These are phyloP conservation scores for Microctonus hyperodae DNA, from an alignment of 2,888 invertebrate genomes.

Conservation along the genomic window DNA sequence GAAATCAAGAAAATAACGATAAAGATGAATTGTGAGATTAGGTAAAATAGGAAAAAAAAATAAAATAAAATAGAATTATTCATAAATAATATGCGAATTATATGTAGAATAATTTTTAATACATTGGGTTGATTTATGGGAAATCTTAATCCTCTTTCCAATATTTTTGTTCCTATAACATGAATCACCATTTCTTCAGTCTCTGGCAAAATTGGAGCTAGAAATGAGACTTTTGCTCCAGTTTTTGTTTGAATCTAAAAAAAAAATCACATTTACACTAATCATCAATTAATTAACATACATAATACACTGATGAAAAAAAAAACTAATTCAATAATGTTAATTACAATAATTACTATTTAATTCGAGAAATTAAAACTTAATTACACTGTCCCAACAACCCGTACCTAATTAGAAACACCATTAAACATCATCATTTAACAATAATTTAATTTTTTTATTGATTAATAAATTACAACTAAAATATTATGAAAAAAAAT, in stretches of 20 bases:
- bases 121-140: slow-evolving; percentile 60
- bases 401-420: too few relatives aligned
- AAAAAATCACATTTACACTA: slow-evolving; percentile 20
- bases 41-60: slow-evolving; percentile 9
- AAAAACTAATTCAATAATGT: background rate
- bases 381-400: background rate
- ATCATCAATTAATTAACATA: background rate
- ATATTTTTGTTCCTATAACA: slow-evolving; percentile 65
- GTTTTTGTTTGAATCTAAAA: slow-evolving; percentile 63
- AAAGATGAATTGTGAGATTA: background rate
- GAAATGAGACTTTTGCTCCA: slow-evolving; percentile 66
- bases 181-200: slow-evolving; percentile 70
- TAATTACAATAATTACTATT: background rate
- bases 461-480: background rate
- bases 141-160: slow-evolving; percentile 66
- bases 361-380: background rate
- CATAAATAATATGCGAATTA: too few relatives aligned
- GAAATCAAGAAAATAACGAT: background rate
- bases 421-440: too few relatives aligned
- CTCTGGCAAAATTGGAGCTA: slow-evolving; percentile 66
- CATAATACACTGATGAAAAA: background rate
- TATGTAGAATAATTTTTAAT: too few relatives aligned
- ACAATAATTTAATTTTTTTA: too few relatives aligned
- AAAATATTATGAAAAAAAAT: background rate
- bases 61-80: background rate